phyloP scores from a whole-genome alignment of 2,888 invertebrate genomes.

The Schizotus pectinicornis region DNA sequence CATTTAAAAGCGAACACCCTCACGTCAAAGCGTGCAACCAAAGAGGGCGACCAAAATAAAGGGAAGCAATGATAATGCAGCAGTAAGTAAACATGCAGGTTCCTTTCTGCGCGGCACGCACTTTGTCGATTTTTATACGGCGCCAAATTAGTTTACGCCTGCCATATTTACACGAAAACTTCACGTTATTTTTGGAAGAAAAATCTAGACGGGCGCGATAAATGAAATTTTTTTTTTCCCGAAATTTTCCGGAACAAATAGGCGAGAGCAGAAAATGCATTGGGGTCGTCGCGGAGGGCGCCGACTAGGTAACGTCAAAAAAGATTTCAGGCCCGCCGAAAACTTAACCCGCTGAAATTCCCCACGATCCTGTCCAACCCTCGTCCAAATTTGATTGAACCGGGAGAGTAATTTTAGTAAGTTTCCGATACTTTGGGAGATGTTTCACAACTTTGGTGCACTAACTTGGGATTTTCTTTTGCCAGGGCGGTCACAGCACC shows the following conservation, averaged over 20 bases:
- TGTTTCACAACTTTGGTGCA: too few relatives aligned
- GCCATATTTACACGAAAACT: too few relatives aligned
- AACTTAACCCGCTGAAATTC: conserved; percentile 2
- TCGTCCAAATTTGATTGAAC: conserved; percentile 8
- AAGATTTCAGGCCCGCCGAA: conserved; percentile 6
- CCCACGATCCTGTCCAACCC: background rate
- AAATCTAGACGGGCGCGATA: too few relatives aligned
- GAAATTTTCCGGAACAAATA: too few relatives aligned
- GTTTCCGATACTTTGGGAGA: too few relatives aligned
- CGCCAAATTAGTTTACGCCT: background rate
- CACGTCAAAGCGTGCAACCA: conserved; percentile 8
- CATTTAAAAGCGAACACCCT: conserved; percentile 24
- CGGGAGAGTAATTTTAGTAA: conserved; percentile 1
- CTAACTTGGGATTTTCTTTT: too few relatives aligned
- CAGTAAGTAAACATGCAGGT: conserved; percentile 17
- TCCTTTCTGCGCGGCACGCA: background rate
- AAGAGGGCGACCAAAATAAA: background rate
- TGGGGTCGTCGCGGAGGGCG: too few relatives aligned
- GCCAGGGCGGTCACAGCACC: too few relatives aligned
- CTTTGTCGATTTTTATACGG: conserved; percentile 3
- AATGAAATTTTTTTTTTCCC: too few relatives aligned
- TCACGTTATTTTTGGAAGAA: too few relatives aligned
- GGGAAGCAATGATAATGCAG: conserved; percentile 24
- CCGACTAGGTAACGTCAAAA: conserved; percentile 7
- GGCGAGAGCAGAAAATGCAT: too few relatives aligned